A percentile compares a stretch with the other conserved stretches of the same genome.
These are phyloP conservation scores for Pholis gunnellus DNA, from an alignment of 2,113 vertebrate genomes.

Conservation along the genomic window DNA sequence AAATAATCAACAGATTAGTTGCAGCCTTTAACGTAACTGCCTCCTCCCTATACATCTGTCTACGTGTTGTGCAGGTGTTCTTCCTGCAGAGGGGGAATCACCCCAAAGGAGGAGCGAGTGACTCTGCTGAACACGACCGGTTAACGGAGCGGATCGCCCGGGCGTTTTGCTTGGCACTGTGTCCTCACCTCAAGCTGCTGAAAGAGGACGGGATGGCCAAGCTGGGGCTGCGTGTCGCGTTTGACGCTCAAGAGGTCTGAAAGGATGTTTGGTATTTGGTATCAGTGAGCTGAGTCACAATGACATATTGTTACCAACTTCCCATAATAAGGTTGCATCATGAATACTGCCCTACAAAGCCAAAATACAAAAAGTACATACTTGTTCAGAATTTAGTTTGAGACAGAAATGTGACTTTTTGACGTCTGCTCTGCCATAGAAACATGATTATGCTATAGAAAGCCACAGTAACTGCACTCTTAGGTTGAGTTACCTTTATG, in stretches of 20 bases:
- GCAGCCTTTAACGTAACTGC: too few relatives aligned
- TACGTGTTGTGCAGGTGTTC: conserved; percentile 86
- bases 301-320: not conserved
- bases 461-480: not conserved
- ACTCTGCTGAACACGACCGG: conserved; percentile 93
- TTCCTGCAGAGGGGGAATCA: conserved; percentile 92
- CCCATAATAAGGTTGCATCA: not conserved
- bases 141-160: conserved; percentile 94
- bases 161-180: conserved; percentile 94
- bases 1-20: not conserved
- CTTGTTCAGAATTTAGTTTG: not conserved
- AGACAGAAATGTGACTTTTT: not conserved
- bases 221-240: conserved; percentile 93
- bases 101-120: conserved; percentile 85
- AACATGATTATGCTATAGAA: not conserved
- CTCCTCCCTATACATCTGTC: not conserved
- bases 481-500: not conserved
- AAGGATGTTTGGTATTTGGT: not conserved
- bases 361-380: not conserved
- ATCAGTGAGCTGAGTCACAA: not conserved
- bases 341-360: not conserved
- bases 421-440: not conserved
- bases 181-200: conserved; percentile 93
- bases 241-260: conserved; percentile 93
- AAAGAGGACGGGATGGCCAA: conserved; percentile 99